Conservation (phyloP, 2,113 vertebrate species). For the Mixornis gularis region DNA sequence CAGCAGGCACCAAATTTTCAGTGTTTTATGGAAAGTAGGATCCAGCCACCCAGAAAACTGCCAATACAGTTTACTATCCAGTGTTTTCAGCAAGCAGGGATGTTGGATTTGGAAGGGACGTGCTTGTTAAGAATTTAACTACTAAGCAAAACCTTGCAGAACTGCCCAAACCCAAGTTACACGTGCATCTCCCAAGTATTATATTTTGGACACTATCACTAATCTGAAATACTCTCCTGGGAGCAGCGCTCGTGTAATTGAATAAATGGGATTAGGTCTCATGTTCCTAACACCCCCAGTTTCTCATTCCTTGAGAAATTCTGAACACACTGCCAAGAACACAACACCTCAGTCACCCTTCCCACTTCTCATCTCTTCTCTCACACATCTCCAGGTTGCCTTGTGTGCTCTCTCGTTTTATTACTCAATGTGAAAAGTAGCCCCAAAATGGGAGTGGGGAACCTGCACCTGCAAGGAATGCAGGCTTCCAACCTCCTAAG, state of each 20-base stretch:
- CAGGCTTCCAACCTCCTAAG: neutral
- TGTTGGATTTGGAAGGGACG: neutral
- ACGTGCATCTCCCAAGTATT: neutral
- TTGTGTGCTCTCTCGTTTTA: neutral
- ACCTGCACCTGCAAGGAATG: neutral
- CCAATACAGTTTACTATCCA: neutral
- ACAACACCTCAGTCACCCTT: neutral
- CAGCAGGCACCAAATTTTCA: neutral
- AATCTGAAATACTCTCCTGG: neutral
- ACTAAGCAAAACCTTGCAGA: neutral
- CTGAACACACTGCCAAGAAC: neutral
- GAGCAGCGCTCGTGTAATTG: rapidly evolving
- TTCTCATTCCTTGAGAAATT: neutral
- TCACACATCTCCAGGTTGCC: neutral
- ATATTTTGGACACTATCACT: neutral
- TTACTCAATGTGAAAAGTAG: neutral
- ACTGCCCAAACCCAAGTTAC: neutral
- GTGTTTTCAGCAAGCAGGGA: neutral
- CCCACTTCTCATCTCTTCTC: neutral
- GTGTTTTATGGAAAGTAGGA: neutral
- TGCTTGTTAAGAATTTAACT: neutral
- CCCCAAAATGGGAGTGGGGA: neutral
- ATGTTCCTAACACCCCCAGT: neutral
- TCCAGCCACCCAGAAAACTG: neutral
- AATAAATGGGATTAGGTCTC: neutral